Base-by-base conservation (phyloP, 2,888 invertebrate species). In the Agonopterix subpropinquella region DNA sequence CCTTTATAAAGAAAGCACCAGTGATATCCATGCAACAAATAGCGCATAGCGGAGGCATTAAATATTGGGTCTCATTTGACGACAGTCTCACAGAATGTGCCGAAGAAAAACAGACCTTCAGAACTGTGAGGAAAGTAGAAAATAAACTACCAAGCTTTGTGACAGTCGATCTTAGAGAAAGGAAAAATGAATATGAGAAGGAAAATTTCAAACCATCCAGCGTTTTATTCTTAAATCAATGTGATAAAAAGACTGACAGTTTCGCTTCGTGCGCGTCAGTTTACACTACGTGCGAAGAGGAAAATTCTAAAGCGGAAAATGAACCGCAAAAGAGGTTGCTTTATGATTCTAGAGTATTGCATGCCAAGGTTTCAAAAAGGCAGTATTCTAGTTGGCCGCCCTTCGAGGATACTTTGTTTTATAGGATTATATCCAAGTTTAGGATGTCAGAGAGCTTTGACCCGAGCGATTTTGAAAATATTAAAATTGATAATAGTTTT, bases 21-120 rank as follows among this genome's bases (percentile, higher is more conserved):
- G 73, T 88, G 0, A 68, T 86, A 35, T 67, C 87, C 0, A 89
- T 89, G 83, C 83, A 84, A 0, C 87, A 81, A 41, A 84, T 72
- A 0, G 75, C 70, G 44, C 75, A 83, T 41, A 70, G 64, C 0
- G 86, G 88, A 0, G 89, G 89, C 0, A 63, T 87, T 0, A 89
- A 87, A 55, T 89, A 84, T 43, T 89, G 89, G 89, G 37, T 89
- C 0, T 88, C 87, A 0, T 89, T 89, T 48, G 85, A 88, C 42
- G 81, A 85, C 10, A 70, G 64, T 47, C 1, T 60, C 0, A 50
- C 56, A 1, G 61, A 73, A n/a, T 52, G 55, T 4, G 37, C 11
- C 2, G 62, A 66, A 0, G 58, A 50, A 48, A 41, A 39, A 2
- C 45, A 44, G 11, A 42, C 11, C n/a, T 44, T 11, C 3, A 46